Evolutionary conservation across 1,140 invertebrate genomes (phyloP), one percentile per base, ranked within the genome.

Genomic region (Acromyrmex charruanus): DNA sequence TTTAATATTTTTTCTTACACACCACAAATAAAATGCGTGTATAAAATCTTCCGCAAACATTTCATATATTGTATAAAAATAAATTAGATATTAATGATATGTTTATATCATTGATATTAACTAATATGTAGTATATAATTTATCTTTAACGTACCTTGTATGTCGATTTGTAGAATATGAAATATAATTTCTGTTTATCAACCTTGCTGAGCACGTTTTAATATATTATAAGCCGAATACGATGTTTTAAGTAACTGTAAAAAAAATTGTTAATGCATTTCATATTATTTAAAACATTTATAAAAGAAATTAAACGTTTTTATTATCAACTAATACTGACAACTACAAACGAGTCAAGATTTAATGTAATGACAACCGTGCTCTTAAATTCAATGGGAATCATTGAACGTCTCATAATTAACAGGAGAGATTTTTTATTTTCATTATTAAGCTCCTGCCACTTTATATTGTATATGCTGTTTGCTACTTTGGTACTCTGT

Each of bases 201-300:
- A 25, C 35, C 16, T 16, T 49, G 3, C 1, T 82, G n/a, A 5
- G 44, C 53, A 10, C 21, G 74, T 77, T 90, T 86, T 0, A 92
- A 63, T 31, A 92, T 12, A 66, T 90, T 92, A 39, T 82, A 92
- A 4, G 77, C 86, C 1, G 90, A 90, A 49, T 92, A 92, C 1
- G 91, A 89, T 2, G 88, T 16, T 81, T 91, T 91, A 21, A 92
- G 35, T 51, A 91, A 53, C 91, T 92, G 77, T 12, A 82, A 90
- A 21, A 82, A 31, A 74, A 25, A 0, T 55, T 21, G n/a, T 18
- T 51, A n/a, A 66, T 35, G 35, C 7, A 77, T 7, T 63, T 21
- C 28, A 77, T 39, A 21, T 75, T 39, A 21, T 7, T 18, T 31
- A 21, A 55, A 44, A 55, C 7, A 4, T 90, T 18, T n/a, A n/a